Evolutionary conservation across 2,797 vertebrate genomes (phyloP).

Genomic region (Clamator glandarius): DNA sequence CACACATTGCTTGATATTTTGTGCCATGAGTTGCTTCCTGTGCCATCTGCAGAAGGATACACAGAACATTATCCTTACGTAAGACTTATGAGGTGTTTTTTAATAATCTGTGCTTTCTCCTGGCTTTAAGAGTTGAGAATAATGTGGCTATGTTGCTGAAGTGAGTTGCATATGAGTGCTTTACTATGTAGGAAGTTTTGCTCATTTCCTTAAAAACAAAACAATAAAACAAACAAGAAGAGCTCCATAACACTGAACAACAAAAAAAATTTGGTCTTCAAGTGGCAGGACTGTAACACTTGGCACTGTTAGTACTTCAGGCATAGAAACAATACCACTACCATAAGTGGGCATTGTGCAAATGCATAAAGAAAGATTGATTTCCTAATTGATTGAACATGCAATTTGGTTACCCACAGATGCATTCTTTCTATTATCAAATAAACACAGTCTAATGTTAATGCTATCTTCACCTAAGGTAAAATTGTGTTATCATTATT

Average conservation of each 20-base stretch:
- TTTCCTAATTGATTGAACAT: background rate
- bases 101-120: background rate
- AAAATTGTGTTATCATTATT: background rate
- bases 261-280: background rate
- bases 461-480: background rate
- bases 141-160: background rate
- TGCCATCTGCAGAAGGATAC: background rate
- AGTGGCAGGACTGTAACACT: background rate
- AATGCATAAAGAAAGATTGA: background rate
- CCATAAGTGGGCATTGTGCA: background rate
- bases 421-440: background rate
- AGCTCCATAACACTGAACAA: fast-evolving
- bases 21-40: background rate
- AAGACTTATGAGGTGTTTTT: background rate
- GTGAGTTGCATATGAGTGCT: background rate
- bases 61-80: background rate
- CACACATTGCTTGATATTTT: background rate
- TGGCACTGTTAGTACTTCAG: background rate
- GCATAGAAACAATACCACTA: background rate
- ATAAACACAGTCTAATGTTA: background rate
- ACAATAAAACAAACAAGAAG: background rate
- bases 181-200: background rate
- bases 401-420: background rate
- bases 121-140: background rate
- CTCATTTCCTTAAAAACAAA: background rate